Evolutionary conservation across 2,888 invertebrate species (phyloP), one percentile per base, ranked within the genome.

Genomic region (Mechanitis messenoides): DNA sequence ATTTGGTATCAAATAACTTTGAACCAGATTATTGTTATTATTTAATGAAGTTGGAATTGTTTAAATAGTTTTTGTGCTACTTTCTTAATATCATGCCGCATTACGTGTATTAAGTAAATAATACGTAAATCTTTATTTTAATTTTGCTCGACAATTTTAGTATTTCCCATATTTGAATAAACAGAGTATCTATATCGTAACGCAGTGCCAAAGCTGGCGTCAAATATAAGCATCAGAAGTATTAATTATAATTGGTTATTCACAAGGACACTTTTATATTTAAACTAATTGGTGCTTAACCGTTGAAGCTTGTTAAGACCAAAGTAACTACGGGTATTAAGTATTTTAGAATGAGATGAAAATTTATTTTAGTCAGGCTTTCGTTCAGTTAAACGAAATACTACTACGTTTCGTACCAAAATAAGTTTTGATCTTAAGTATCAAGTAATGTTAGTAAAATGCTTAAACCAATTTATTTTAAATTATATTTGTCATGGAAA

Each of bases 311-410:
- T 20, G 20, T 20, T 42, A 42, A 42, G 42, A 42, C 45, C 12
- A 42, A 58, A 53, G 20, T 35, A 2, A 5, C 35, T 35, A 35
- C 35, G 35, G 35, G 35, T 46, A 35, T 63, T 2, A 45, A 46
- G 42, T 50, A 53, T 64, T 55, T 58, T 56, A 45, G 62, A 67
- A 67, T 68, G 66, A 61, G 33, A 68, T 66, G 66, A 56, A 64
- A 71, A 71, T 67, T 59, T 64, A 66, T 69, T 62, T 67, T 62
- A 58, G 66, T 56, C 65, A 61, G 55, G 56, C 63, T 66, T 65
- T 61, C 33, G 38, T 38, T 31, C 55, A 42, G 20, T 20, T 20
- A 20, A 20, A 20, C 20, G 20, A 20, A 20, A 20, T 20, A 20
- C n/a, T n/a, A n/a, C n/a, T 20, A 20, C 20, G 20, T 20, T 20